Conservation (phyloP, 2,888 invertebrate genomes). For the Copidosoma aretas region DNA sequence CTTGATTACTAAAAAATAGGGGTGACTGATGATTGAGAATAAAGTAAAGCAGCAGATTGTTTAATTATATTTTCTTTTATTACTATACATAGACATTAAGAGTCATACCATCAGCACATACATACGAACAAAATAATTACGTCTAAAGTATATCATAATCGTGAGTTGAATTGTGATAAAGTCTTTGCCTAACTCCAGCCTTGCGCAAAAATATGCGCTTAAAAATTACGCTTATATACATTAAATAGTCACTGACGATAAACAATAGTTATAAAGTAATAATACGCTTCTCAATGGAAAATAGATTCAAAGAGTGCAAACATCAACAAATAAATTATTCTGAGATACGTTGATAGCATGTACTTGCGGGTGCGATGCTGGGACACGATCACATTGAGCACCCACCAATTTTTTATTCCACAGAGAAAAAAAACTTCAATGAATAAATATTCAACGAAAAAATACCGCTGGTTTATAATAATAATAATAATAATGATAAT, state of each 20-base stretch:
- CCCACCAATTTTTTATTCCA: too few species aligned
- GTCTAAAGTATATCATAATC: conserved; percentile 41
- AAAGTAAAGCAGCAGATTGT: too few species aligned
- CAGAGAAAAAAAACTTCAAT: too few species aligned
- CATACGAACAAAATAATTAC: conserved; percentile 54
- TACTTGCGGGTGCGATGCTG: too few species aligned
- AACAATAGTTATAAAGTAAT: conserved; percentile 41
- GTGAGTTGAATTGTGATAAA: conserved; percentile 36
- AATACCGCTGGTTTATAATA: too few species aligned
- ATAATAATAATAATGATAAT: too few species aligned
- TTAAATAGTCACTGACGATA: conserved; percentile 22
- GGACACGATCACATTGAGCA: too few species aligned
- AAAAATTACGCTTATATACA: conserved; percentile 38
- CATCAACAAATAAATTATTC: conserved; percentile 41
- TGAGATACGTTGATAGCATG: conserved; percentile 45
- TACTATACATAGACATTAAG: conserved; percentile 22
- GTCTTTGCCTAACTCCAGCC: conserved; percentile 38
- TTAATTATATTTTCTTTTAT: background rate
- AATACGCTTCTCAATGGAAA: conserved; percentile 6
- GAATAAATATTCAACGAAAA: too few species aligned
- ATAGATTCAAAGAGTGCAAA: conserved; percentile 21
- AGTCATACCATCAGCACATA: conserved; percentile 53
- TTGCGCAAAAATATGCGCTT: conserved; percentile 37
- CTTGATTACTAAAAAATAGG: too few species aligned
- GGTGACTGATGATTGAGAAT: too few species aligned